A percentile compares a stretch with the other conserved stretches of the same genome.
phyloP scores from a whole-genome alignment of 2,113 vertebrate genomes.

The Macrotis lagotis region DNA sequence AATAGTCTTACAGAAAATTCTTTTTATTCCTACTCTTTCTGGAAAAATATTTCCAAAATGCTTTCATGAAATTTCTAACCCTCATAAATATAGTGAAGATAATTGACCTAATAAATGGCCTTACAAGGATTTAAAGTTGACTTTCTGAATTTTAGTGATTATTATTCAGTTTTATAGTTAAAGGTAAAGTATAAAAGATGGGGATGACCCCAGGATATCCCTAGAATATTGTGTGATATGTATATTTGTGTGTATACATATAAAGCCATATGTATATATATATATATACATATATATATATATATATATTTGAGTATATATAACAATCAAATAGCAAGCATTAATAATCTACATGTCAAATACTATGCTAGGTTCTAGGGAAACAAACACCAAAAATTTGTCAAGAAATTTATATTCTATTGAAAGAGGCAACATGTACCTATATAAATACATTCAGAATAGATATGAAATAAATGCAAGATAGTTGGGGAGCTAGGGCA shows the following conservation, averaged over 20 bases:
- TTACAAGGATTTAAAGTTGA: neutral
- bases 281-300: neutral
- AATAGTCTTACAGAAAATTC: neutral
- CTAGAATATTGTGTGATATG: neutral
- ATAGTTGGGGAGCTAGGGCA: neutral
- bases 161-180: neutral
- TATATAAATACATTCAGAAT: neutral
- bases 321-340: neutral
- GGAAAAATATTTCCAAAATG: too few species aligned
- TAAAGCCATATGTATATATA: too few species aligned
- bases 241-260: neutral
- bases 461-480: neutral
- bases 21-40: neutral
- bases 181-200: neutral
- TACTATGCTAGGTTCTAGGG: neutral
- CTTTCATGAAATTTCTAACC: too few species aligned
- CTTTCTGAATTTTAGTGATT: neutral
- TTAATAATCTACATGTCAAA: neutral
- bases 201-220: neutral
- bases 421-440: neutral
- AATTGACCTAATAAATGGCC: neutral
- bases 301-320: neutral
- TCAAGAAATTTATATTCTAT: neutral
- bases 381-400: neutral
- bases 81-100: neutral